Evolutionary conservation across 2,113 vertebrate genomes (phyloP).

Genomic region (Callorhinus ursinus): DNA sequence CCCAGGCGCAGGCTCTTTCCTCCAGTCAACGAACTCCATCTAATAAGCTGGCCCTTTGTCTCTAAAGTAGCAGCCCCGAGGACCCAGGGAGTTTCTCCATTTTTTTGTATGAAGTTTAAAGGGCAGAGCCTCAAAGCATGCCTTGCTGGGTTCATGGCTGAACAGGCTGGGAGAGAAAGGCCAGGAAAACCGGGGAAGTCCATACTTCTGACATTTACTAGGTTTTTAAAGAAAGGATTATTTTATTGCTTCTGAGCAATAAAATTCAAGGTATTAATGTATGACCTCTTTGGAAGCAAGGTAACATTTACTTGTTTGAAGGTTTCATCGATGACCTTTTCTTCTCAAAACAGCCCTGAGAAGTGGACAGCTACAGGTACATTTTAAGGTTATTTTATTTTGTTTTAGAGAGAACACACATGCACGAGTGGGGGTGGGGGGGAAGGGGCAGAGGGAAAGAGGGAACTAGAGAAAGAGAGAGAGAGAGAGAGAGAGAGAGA

Average conservation of each 20-base stretch:
- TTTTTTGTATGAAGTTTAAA: background rate
- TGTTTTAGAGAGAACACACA: background rate
- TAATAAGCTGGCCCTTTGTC: background rate
- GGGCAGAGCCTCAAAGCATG: background rate
- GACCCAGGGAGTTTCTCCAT: background rate
- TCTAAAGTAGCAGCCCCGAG: background rate
- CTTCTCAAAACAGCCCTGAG: constrained; percentile 46
- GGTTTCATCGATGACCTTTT: constrained; percentile 44
- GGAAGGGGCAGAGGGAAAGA: background rate
- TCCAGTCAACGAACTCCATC: background rate
- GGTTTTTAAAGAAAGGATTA: background rate
- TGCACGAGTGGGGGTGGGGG: background rate
- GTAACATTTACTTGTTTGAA: constrained; percentile 49
- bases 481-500: background rate
- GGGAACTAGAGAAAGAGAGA: too few relatives aligned
- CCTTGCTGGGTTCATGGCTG: background rate
- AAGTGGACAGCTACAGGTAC: background rate
- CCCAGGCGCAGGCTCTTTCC: background rate
- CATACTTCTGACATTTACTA: constrained; percentile 48
- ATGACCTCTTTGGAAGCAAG: constrained; percentile 22
- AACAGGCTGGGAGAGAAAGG: background rate
- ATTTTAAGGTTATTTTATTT: constrained; percentile 53
- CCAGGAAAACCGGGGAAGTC: background rate
- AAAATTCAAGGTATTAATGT: background rate
- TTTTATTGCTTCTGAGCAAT: constrained; percentile 1